phyloP scores from a whole-genome alignment of 2,797 vertebrate genomes.

The Xenentodon cancila region DNA sequence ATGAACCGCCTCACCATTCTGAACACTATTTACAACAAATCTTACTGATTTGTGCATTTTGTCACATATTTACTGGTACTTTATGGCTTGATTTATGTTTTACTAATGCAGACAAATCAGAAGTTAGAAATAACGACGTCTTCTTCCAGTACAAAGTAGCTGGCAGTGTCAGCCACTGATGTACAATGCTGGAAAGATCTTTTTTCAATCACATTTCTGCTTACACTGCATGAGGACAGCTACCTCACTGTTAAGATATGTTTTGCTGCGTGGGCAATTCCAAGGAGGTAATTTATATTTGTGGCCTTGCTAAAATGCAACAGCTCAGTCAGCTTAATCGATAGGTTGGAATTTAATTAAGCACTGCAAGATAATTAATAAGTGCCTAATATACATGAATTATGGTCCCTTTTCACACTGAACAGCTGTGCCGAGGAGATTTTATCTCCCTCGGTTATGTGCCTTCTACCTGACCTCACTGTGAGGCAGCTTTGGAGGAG shows the following conservation, averaged over 20 bases:
- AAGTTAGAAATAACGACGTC: constrained; percentile 5
- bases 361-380: constrained; percentile 46
- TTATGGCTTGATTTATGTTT: constrained; percentile 6
- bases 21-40: constrained; percentile 8
- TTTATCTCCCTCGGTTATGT: constrained; percentile 16
- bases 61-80: not conserved
- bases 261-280: constrained; percentile 65
- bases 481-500: constrained; percentile 24
- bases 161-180: constrained; percentile 21
- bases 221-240: constrained; percentile 47
- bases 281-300: constrained; percentile 65
- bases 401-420: constrained; percentile 20
- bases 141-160: constrained; percentile 29
- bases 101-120: not conserved
- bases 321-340: constrained; percentile 49
- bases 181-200: constrained; percentile 21
- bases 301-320: constrained; percentile 26
- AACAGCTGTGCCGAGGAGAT: constrained; percentile 16
- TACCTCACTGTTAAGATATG: constrained; percentile 30
- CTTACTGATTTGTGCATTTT: not conserved
- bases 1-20: constrained; percentile 2
- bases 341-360: constrained; percentile 54
- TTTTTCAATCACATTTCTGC: constrained; percentile 43
- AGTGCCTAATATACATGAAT: constrained; percentile 25
- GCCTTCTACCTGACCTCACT: constrained; percentile 15